Evolutionary conservation across 2,888 invertebrate species (phyloP).

Genomic region (Tipula lateralis): DNA sequence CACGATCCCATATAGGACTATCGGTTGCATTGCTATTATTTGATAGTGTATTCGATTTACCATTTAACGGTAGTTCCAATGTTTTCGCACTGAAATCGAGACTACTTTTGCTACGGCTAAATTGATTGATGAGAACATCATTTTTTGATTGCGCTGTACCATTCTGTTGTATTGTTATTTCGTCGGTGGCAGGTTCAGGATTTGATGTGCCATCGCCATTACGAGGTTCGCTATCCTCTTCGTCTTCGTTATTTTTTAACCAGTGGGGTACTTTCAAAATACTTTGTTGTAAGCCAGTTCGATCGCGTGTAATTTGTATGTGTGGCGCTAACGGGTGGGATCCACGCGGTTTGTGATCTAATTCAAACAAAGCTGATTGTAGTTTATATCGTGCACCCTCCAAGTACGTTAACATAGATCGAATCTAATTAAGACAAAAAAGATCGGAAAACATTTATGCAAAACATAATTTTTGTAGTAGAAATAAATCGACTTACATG

Average conservation of each 20-base stretch:
- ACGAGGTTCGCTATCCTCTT: slow-evolving; percentile 28
- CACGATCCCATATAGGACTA: slow-evolving; percentile 44
- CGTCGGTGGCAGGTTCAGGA: slow-evolving; percentile 33
- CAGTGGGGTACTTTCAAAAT: slow-evolving; percentile 65
- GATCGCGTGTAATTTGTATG: slow-evolving; percentile 82
- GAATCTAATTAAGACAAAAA: slow-evolving; percentile 61
- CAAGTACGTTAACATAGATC: slow-evolving; percentile 85
- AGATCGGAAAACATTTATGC: neutral
- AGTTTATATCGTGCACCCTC: slow-evolving; percentile 88
- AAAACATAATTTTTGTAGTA: too few species aligned
- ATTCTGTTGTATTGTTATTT: slow-evolving; percentile 35
- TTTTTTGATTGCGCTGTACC: slow-evolving; percentile 41
- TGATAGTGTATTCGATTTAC: slow-evolving; percentile 38
- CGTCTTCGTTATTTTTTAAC: slow-evolving; percentile 47
- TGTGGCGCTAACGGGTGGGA: slow-evolving; percentile 80
- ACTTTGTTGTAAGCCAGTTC: slow-evolving; percentile 83
- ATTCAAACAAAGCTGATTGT: slow-evolving; percentile 72
- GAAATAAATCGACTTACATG: slow-evolving; percentile 62
- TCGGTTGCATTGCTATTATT: slow-evolving; percentile 36
- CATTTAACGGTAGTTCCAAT: slow-evolving; percentile 31
- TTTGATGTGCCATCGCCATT: neutral
- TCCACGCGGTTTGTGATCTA: slow-evolving; percentile 71
- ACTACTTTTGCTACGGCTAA: slow-evolving; percentile 48
- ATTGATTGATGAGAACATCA: slow-evolving; percentile 41
- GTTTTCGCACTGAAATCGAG: slow-evolving; percentile 41